Base-by-base conservation (phyloP, 2,888 invertebrate genomes). In the Plagiodera versicolora region DNA sequence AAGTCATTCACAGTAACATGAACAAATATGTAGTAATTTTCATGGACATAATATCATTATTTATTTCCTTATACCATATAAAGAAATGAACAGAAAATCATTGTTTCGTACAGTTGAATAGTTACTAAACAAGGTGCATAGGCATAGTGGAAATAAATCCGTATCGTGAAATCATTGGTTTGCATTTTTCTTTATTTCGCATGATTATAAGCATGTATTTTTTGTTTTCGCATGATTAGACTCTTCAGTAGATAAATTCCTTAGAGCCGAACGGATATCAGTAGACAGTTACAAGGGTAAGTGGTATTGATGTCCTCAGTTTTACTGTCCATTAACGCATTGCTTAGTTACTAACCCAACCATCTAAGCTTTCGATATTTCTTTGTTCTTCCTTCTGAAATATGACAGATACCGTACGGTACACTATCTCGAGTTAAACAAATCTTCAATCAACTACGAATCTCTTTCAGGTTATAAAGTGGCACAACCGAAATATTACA, bases 231-330 rank as follows among this genome's bases (percentile, higher is more conserved):
- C 72, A 74, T 70, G 74, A 65, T 64, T 71, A 73, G 73, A 62
- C 52, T 72, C 73, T 54, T 67, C 73, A 61, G 70, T 71, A 66
- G 75, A 74, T 66, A 69, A 65, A 60, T 75, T 76, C 71, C 69
- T 76, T 58, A 69, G 68, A 68, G 69, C 74, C 60, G 76, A 76
- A 71, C 66, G 75, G 63, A 68, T 66, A 61, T 72, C 75, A 54
- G 69, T 68, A 55, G 72, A 70, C 70, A 74, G 70, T 66, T 67
- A 69, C 62, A 71, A 67, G 60, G 70, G 75, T 75, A 72, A 76
- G 76, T 75, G 64, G 44, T 58, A 58, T 60, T 45, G 3, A 32
- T 19, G 8, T 14, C 5, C 17, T 28, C 11, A 57, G 49, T 45
- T 60, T 35, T 18, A 56, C 39, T 45, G 19, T 49, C 28, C 10